These are phyloP conservation scores for Polyommatus icarus DNA, from an alignment of 2,888 invertebrate genomes.

Conservation along the genomic window DNA sequence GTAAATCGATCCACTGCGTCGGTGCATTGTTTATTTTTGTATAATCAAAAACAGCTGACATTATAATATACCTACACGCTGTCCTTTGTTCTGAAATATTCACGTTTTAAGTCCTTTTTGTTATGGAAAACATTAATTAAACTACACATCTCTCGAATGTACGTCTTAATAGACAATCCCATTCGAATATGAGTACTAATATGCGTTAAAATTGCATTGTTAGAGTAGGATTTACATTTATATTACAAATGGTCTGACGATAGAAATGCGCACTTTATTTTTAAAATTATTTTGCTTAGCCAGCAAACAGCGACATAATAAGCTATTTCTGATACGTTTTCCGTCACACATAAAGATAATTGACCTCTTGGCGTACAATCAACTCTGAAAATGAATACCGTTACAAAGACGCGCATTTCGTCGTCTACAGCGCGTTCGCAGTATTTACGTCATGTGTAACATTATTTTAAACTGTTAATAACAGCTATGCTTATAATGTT, in stretches of 20 bases:
- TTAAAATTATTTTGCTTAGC: neutral
- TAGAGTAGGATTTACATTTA: neutral
- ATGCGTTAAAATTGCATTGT: neutral
- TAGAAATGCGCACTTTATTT: neutral
- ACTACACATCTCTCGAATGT: neutral
- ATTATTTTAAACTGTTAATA: constrained; percentile 9
- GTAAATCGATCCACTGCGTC: constrained; percentile 44
- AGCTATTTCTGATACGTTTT: constrained; percentile 21
- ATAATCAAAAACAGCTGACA: constrained; percentile 83
- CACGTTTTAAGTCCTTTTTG: neutral
- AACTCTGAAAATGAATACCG: constrained; percentile 43
- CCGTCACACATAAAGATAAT: constrained; percentile 36
- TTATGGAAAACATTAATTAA: neutral
- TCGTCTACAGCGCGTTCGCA: neutral
- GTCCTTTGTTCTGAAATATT: constrained; percentile 62
- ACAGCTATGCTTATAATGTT: neutral
- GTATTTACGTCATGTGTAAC: constrained; percentile 16
- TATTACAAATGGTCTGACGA: neutral
- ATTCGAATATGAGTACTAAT: neutral
- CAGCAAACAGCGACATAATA: constrained; percentile 14
- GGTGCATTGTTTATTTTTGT: constrained; percentile 71
- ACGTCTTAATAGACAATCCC: neutral
- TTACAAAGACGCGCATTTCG: constrained; percentile 38
- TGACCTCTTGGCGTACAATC: constrained; percentile 43
- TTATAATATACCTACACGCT: constrained; percentile 44